These are phyloP conservation scores for Eilema depressum DNA, from an alignment of 2,888 invertebrate genomes.

Conservation along the genomic window DNA sequence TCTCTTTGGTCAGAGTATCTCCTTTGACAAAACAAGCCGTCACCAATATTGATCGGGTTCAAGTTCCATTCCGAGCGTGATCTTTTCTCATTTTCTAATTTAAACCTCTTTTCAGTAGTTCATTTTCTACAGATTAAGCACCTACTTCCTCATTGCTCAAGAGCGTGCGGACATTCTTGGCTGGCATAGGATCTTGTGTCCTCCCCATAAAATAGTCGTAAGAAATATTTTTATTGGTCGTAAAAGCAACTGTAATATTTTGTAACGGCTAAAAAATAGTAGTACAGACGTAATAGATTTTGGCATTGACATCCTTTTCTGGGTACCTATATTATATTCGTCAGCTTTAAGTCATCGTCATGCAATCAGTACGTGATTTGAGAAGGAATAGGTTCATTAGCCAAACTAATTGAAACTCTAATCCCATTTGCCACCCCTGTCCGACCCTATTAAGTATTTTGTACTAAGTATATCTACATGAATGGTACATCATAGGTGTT, in stretches of 20 bases:
- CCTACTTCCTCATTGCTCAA: conserved; percentile 3
- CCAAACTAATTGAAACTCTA: conserved; percentile 15
- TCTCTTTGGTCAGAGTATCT: background rate
- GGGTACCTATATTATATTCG: background rate
- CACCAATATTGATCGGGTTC: background rate
- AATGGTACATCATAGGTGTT: background rate
- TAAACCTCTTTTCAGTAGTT: background rate
- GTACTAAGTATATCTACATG: too few relatives aligned
- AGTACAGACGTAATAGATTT: conserved; percentile 4
- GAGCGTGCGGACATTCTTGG: conserved; percentile 10
- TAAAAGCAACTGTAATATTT: conserved; percentile 17
- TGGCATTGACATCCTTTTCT: conserved; percentile 3
- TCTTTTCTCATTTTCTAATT: background rate
- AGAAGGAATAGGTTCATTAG: conserved; percentile 10
- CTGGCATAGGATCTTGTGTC: conserved; percentile 10
- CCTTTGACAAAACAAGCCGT: background rate
- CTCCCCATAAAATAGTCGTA: conserved; percentile 16
- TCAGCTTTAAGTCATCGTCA: conserved; percentile 3
- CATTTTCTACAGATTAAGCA: background rate
- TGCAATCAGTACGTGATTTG: conserved; percentile 2
- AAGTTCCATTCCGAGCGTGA: background rate
- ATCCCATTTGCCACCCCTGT: background rate
- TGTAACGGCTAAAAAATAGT: conserved; percentile 11
- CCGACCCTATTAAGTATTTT: background rate
- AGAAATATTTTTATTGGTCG: conserved; percentile 15